These are phyloP conservation scores for Drosophila navojoa DNA, from an alignment of 1,140 invertebrate species.

Conservation along the genomic window DNA sequence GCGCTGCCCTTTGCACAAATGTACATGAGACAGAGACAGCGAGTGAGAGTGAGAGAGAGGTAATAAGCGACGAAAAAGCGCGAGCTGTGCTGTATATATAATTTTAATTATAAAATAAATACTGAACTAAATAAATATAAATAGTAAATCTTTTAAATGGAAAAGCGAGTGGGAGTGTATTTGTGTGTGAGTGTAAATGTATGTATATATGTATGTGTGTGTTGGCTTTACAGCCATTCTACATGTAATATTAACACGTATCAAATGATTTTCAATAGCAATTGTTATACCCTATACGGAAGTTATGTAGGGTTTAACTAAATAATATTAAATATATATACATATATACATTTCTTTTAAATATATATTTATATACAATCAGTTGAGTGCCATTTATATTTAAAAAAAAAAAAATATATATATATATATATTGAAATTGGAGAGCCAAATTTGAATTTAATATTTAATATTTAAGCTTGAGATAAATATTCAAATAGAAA, in stretches of 20 bases:
- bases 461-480: too few relatives aligned
- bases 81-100: conserved; percentile 5
- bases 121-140: conserved; percentile 43
- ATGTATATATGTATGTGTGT: not conserved
- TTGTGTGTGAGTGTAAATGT: not conserved
- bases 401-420: too few relatives aligned
- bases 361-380: too few relatives aligned
- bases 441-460: too few relatives aligned
- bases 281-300: conserved; percentile 3
- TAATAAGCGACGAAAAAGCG: not conserved
- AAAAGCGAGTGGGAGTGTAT: too few relatives aligned
- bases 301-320: too few relatives aligned
- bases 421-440: too few relatives aligned
- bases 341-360: too few relatives aligned
- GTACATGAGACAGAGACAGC: not conserved
- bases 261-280: conserved; percentile 20
- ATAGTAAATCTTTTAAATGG: conserved; percentile 38
- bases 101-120: conserved; percentile 50
- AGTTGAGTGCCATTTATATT: too few relatives aligned
- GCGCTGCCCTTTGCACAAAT: conserved; percentile 21
- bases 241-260: conserved; percentile 31
- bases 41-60: too few relatives aligned
- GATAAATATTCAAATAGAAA: too few relatives aligned
- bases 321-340: too few relatives aligned
- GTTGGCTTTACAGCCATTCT: conserved; percentile 11